Base-by-base conservation (phyloP, 2,888 invertebrate species). In the Drosophila paramelanica region DNA sequence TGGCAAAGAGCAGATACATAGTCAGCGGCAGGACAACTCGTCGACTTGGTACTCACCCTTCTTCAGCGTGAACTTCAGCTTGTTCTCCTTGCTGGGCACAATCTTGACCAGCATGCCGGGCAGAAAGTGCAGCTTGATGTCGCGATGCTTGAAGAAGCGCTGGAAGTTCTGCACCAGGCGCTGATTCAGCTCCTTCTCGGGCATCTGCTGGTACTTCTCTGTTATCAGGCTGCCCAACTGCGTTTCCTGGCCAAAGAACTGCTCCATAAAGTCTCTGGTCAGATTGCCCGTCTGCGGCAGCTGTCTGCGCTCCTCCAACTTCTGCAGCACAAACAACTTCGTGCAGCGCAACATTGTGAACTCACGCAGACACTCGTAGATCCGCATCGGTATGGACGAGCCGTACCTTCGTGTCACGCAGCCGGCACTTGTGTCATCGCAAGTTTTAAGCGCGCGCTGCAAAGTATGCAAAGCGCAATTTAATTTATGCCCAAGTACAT, bases 271-370 rank as follows among this genome's bases (percentile, higher is more conserved):
- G 67, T 93, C 92, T 36, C 79, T 77, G 2, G 90, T 91, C 31
- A 92, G 62, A 38, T 91, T 91, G 2, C 91, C 91, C 3, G 83
- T 81, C 42, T 81, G 85, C 5, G 79, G 79, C 55, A 80, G 65
- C 41, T 79, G 73, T 10, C 71, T 71, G n/a, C 81, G 80, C 38
- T 86, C 89, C 71, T 92, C 91, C 88, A 94, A 93, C 46, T 94
- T 93, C 92, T 94, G 94, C 20, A 93, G 89, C 49, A 94, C 92
- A 60, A 94, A 93, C n/a, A 94, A 92, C 86, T 93, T 93, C 51
- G 94, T 88, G 89, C 95, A 95, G 90, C 94, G 93, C 62, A 93
- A 67, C 6, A 93, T 90, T 49, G 93, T 94, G 23, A 87, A 88
- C 33, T 86, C 89, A 8, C 89, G 80, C 31, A 93, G 85, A 58